A percentile compares a stretch with the other conserved stretches of the same genome.
These are phyloP conservation scores for Clupea harengus DNA, from an alignment of 2,113 vertebrate species.

Conservation along the genomic window DNA sequence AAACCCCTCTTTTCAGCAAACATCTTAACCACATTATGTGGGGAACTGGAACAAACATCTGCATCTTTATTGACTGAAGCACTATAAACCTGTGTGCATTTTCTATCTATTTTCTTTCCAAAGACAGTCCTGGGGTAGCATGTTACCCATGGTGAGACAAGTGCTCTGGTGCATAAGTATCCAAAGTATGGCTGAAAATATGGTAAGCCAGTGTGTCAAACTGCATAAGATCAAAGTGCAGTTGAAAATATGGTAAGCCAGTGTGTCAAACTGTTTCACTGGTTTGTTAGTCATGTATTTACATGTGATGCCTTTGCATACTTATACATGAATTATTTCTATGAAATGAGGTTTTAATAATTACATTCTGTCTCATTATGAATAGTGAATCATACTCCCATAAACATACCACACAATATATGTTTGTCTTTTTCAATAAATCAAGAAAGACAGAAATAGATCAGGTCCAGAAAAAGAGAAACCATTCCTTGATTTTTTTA, in stretches of 20 bases:
- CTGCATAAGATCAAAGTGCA: too few species aligned
- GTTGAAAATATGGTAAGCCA: not conserved
- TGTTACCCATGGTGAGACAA: not conserved
- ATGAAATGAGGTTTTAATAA: not conserved
- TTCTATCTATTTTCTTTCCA: not conserved
- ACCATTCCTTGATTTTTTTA: not conserved
- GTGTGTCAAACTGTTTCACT: not conserved
- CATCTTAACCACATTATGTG: not conserved
- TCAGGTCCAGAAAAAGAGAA: not conserved
- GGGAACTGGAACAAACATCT: not conserved
- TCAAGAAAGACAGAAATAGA: not conserved
- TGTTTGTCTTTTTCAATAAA: not conserved
- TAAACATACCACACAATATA: not conserved
- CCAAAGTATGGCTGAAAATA: too few species aligned
- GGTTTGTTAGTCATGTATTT: not conserved
- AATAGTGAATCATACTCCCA: not conserved
- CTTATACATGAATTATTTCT: not conserved
- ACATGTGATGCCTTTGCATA: not conserved
- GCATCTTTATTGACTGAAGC: not conserved
- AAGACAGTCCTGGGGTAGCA: not conserved
- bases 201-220: too few species aligned
- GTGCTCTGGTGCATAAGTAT: too few species aligned
- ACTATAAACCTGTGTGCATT: not conserved
- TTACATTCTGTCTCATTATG: not conserved
- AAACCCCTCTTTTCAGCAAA: not conserved